These are phyloP conservation scores for Metopolophium dirhodum DNA, from an alignment of 1,140 invertebrate genomes.

Conservation along the genomic window DNA sequence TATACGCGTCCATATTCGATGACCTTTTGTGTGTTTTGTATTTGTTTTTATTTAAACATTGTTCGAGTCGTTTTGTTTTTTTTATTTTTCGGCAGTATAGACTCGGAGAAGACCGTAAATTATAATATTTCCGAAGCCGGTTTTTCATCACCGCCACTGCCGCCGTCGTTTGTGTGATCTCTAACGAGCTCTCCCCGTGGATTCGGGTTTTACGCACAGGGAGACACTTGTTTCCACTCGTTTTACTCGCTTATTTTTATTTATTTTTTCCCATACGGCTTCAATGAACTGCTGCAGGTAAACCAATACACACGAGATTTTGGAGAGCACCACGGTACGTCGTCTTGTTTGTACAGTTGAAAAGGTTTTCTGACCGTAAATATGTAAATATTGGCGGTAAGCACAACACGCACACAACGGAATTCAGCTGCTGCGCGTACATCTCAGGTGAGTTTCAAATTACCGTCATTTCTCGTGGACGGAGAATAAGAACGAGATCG, in stretches of 20 bases:
- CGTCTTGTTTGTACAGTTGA: slow-evolving; percentile 23
- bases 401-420: slow-evolving; percentile 9
- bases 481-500: neutral
- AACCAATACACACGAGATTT: slow-evolving; percentile 44
- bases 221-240: slow-evolving; percentile 43
- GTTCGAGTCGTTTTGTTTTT: slow-evolving; percentile 20
- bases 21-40: slow-evolving; percentile 19
- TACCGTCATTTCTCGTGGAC: slow-evolving; percentile 9
- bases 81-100: neutral
- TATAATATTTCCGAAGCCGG: slow-evolving; percentile 44
- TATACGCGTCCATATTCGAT: slow-evolving; percentile 7
- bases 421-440: neutral
- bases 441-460: slow-evolving; percentile 43
- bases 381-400: slow-evolving; percentile 51
- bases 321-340: neutral
- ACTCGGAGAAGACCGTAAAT: slow-evolving; percentile 20
- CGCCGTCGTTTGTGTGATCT: slow-evolving; percentile 30
- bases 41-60: slow-evolving; percentile 28
- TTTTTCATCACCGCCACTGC: slow-evolving; percentile 26
- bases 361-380: slow-evolving; percentile 39
- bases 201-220: slow-evolving; percentile 22
- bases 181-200: slow-evolving; percentile 31
- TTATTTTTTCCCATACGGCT: slow-evolving; percentile 28
- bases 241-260: slow-evolving; percentile 21
- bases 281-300: slow-evolving; percentile 45